Conservation (phyloP, 2,113 vertebrate genomes). For the Lanius collurio region DNA sequence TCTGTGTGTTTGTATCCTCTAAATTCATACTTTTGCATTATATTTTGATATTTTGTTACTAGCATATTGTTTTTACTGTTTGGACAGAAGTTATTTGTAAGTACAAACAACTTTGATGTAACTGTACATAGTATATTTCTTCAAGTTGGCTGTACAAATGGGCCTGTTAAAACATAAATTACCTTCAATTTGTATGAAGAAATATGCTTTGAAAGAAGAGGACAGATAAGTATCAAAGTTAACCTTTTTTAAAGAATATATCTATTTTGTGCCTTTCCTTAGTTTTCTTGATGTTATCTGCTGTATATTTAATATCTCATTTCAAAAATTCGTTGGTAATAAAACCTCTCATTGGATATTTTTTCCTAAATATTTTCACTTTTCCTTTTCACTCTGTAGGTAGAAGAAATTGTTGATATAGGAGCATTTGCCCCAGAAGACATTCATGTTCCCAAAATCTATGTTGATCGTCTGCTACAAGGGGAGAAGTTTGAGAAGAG, state of each 20-base stretch:
- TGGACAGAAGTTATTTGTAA: background rate
- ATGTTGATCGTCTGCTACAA: slow-evolving; percentile 90
- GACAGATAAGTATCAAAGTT: background rate
- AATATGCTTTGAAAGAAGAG: background rate
- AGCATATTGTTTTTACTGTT: background rate
- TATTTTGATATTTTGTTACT: background rate
- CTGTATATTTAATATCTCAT: background rate
- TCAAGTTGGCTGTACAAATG: background rate
- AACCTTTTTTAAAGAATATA: background rate
- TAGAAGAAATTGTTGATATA: slow-evolving; percentile 95
- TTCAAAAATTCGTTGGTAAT: background rate
- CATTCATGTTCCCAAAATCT: slow-evolving; percentile 95
- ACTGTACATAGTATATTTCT: background rate
- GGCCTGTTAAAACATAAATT: background rate
- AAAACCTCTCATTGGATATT: background rate
- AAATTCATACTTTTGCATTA: background rate
- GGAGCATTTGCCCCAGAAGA: slow-evolving; percentile 92
- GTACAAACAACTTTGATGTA: background rate
- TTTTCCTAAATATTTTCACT: background rate
- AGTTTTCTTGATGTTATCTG: background rate
- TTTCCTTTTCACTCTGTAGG: slow-evolving; percentile 69
- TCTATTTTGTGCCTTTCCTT: background rate
- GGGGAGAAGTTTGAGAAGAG: slow-evolving; percentile 89
- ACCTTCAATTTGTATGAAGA: background rate
- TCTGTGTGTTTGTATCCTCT: background rate